Evolutionary conservation across 2,113 vertebrate species (phyloP).

Genomic region (Nicator chloris): DNA sequence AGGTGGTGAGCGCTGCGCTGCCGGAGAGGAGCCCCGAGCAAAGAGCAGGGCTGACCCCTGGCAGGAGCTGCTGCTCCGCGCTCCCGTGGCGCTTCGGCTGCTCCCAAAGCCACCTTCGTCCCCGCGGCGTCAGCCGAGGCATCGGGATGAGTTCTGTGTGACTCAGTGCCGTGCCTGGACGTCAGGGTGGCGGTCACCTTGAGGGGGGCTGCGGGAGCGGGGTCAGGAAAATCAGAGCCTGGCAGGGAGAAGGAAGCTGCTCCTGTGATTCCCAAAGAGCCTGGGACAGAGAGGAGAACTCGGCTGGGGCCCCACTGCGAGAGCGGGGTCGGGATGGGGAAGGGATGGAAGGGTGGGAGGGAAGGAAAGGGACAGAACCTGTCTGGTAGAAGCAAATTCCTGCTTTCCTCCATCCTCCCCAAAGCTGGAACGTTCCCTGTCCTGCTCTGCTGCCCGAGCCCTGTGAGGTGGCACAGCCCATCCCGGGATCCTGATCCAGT

Average conservation of each 20-base stretch:
- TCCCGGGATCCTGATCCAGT: accelerated
- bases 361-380: not conserved
- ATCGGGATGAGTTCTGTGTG: accelerated
- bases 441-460: not conserved
- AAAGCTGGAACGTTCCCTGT: not conserved
- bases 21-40: not conserved
- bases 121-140: accelerated
- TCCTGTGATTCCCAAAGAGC: not conserved
- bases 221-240: not conserved
- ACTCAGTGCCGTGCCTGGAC: accelerated
- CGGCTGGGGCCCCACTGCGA: accelerated
- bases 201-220: not conserved
- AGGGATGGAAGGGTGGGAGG: not conserved
- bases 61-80: accelerated
- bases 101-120: not conserved
- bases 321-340: accelerated
- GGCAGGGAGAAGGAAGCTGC: not conserved
- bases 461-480: not conserved
- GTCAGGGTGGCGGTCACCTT: accelerated
- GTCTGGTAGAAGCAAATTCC: not conserved
- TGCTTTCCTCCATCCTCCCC: not conserved
- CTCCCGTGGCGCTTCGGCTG: accelerated
- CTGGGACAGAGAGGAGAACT: not conserved
- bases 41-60: not conserved
- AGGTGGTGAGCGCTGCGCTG: accelerated